A percentile compares a stretch with the other conserved stretches of the same genome.
Conservation (phyloP, 2,797 vertebrate species). For the Pangasius sanitwongsei region DNA sequence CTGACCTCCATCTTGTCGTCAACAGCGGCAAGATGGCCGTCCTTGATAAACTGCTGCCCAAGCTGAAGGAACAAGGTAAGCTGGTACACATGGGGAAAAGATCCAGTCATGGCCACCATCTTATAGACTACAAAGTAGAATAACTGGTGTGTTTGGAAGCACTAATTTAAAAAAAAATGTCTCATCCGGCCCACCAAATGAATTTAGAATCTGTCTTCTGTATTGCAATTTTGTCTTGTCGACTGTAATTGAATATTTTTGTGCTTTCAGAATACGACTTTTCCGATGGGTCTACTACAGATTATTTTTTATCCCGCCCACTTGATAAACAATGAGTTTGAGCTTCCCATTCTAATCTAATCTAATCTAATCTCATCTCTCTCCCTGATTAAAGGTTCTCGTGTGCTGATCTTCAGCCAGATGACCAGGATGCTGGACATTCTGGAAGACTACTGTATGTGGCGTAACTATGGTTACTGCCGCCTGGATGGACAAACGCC, state of each 20-base stretch:
- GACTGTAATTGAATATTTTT: background rate
- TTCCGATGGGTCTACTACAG: too few relatives aligned
- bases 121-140: background rate
- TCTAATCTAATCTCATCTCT: background rate
- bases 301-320: background rate
- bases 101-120: background rate
- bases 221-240: background rate
- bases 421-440: conserved; percentile 98
- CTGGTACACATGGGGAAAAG: background rate
- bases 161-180: background rate
- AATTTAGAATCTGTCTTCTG: background rate
- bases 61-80: conserved; percentile 91
- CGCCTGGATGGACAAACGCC: conserved; percentile 96
- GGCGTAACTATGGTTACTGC: conserved; percentile 95
- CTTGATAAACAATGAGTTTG: background rate
- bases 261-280: background rate
- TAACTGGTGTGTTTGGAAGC: background rate
- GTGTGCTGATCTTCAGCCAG: conserved; percentile 97
- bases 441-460: conserved; percentile 99
- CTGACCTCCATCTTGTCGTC: conserved; percentile 94
- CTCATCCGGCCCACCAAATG: background rate
- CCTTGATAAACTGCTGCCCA: conserved; percentile 92
- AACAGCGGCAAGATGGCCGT: conserved; percentile 99
- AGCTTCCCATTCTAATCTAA: too few relatives aligned
- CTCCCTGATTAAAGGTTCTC: conserved; percentile 77